Evolutionary conservation across 2,797 vertebrate genomes (phyloP), one percentile per base, ranked within the genome.

Genomic region (Lagocephalus sceleratus): DNA sequence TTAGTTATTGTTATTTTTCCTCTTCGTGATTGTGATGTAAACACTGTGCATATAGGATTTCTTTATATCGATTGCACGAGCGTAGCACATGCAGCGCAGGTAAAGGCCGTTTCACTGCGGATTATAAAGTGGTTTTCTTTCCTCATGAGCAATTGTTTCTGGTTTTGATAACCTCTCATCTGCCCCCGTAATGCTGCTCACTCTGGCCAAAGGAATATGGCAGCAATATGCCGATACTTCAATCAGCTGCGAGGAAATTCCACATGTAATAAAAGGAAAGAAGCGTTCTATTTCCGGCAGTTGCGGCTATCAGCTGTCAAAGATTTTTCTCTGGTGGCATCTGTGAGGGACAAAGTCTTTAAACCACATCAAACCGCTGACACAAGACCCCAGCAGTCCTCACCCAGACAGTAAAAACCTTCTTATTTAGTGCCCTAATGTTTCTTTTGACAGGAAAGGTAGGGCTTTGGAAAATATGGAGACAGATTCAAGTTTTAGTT

Each of bases 1-100:
- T 91, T 91, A 89, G 87, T 90, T 90, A 90, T 89, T 89, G 87
- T 89, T 89, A 87, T 89, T 84, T 87, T 86, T 89, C 82, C 77
- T 78, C 87, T 76, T 82, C 73, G 83, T 79, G 79, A 81, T 84
- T 83, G 82, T 85, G 82, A 85, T 85, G 85, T 88, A 87, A 88
- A 87, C 79, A 61, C 71, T 82, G 62, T 77, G 72, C 82, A 80
- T 85, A 85, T 85, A 87, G 87, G 86, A 85, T 89, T 89, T 86
- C 86, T 83, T 70, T 8, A 75, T 88, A 90, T 91, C 78, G 87
- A 88, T 88, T 73, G 64, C 69, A n/a, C n/a, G n/a, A n/a, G n/a
- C n/a, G n/a, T n/a, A n/a, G 61, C 71, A 52, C 58, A 57, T 44
- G 60, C 45, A 68, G 32, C 4, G 32, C 32, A 35, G 32, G 12